A percentile compares a stretch with the other conserved stretches of the same genome.
phyloP scores from a whole-genome alignment of 2,113 vertebrate species.

The Microcebus tavaratra region DNA sequence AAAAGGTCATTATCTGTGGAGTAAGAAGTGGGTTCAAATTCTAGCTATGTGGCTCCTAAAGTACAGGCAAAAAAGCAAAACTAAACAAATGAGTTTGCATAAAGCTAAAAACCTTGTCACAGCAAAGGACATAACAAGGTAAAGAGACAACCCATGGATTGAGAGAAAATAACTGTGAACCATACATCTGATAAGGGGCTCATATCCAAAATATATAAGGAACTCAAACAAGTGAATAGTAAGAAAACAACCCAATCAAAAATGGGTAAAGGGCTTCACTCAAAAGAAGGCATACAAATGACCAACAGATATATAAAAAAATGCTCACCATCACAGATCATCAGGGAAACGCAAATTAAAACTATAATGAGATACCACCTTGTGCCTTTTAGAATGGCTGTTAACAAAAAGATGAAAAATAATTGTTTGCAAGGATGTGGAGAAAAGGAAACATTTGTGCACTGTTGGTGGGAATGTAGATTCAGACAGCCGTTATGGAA shows the following conservation, averaged over 20 bases:
- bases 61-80: background rate
- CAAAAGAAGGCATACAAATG: background rate
- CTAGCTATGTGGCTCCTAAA: background rate
- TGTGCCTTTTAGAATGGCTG: background rate
- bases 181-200: background rate
- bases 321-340: background rate
- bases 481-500: background rate
- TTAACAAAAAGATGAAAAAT: background rate
- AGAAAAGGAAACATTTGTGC: background rate
- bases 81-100: background rate
- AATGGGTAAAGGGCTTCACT: background rate
- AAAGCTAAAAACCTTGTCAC: background rate
- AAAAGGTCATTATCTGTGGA: background rate
- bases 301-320: background rate
- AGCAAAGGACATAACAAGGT: background rate
- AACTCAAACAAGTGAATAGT: background rate
- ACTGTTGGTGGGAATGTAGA: background rate
- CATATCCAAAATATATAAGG: background rate
- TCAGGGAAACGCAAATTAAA: background rate
- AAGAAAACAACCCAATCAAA: background rate
- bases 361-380: background rate
- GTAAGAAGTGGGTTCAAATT: background rate
- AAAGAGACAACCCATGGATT: background rate
- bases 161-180: background rate
- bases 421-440: background rate